Conservation (phyloP, 2,888 invertebrate genomes). For the Aspidapion aeneum region DNA sequence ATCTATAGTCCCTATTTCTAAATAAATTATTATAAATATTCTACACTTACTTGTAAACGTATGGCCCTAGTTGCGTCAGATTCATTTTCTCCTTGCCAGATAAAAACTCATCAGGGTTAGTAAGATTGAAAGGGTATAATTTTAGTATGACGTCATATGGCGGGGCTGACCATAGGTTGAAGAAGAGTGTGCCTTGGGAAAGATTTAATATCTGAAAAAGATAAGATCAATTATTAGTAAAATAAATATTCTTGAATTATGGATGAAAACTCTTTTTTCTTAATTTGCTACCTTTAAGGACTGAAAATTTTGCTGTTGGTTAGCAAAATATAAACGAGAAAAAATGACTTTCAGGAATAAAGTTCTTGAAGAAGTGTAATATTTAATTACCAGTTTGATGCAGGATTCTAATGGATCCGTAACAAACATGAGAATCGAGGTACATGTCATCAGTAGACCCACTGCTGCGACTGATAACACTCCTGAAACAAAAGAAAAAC, state of each 20-base stretch:
- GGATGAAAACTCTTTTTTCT: too few relatives aligned
- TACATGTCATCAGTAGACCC: constrained; percentile 39
- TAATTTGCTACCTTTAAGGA: too few relatives aligned
- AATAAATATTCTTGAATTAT: too few relatives aligned
- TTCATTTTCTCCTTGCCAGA: constrained; percentile 63
- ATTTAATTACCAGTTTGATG: constrained; percentile 40
- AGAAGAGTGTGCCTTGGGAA: constrained; percentile 53
- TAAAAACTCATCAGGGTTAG: constrained; percentile 69
- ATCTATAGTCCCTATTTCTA: too few relatives aligned
- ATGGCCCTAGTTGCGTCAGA: constrained; percentile 74
- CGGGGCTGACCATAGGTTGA: constrained; percentile 61
- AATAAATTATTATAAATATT: too few relatives aligned
- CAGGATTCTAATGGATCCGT: constrained; percentile 41
- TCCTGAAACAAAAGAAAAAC: constrained; percentile 39
- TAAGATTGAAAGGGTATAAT: constrained; percentile 74
- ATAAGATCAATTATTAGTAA: too few relatives aligned
- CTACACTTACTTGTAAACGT: constrained; percentile 74
- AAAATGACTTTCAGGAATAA: too few relatives aligned
- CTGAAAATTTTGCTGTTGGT: too few relatives aligned
- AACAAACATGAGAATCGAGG: constrained; percentile 40
- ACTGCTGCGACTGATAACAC: constrained; percentile 39
- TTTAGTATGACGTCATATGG: constrained; percentile 63
- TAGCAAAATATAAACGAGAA: too few relatives aligned
- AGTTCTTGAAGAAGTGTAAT: too few relatives aligned
- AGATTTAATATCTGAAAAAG: constrained; percentile 37